phyloP scores from a whole-genome alignment of 2,888 invertebrate species.

The Rhyacophila evoluta region DNA sequence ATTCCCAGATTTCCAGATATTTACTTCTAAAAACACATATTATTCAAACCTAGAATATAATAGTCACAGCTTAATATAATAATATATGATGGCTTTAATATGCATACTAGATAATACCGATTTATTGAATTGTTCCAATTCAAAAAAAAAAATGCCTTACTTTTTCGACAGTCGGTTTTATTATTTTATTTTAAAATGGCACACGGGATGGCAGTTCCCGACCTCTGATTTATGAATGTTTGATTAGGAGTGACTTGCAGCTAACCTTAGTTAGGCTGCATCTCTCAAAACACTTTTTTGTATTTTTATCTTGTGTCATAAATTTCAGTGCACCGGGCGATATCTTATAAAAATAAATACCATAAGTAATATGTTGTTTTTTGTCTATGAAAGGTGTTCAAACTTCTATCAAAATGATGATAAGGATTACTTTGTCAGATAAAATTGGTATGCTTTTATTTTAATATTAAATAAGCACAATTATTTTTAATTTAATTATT shows the following conservation, averaged over 20 bases:
- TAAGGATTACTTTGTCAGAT: neutral
- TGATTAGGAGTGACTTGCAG: constrained; percentile 9
- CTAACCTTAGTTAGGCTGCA: constrained; percentile 8
- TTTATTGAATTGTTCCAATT: neutral
- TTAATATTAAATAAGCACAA: no score
- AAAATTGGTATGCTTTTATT: neutral
- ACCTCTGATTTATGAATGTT: neutral
- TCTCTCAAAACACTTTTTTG: neutral
- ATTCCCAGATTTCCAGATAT: no score
- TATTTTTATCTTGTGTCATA: no score
- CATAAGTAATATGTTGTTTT: neutral
- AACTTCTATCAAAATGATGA: neutral
- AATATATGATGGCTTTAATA: no score
- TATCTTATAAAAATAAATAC: neutral
- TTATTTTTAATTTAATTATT: no score
- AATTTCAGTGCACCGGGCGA: no score
- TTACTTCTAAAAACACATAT: no score
- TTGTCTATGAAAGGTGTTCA: neutral
- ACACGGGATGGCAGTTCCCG: neutral
- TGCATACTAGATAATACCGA: no score
- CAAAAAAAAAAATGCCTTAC: neutral
- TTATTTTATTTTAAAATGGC: neutral
- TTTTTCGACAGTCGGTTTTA: neutral
- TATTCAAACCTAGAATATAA: no score
- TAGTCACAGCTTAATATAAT: no score